Conservation (phyloP, 2,113 vertebrate species). For the Apodemus sylvaticus region DNA sequence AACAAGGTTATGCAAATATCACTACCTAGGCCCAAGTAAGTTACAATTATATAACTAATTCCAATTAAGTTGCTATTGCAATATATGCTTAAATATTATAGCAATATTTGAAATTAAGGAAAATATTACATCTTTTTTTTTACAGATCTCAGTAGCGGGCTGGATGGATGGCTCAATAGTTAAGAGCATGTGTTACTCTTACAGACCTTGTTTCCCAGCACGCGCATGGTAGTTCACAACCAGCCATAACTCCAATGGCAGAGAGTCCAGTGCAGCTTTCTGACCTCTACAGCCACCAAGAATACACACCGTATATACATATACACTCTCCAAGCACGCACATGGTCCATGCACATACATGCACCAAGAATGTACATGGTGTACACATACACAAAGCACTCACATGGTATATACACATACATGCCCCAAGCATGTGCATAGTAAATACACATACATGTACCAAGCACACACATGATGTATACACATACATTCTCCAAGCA, state of each 20-base stretch:
- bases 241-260: neutral
- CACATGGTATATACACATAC: too few relatives aligned
- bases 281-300: neutral
- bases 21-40: constrained; percentile 22
- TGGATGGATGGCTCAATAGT: neutral
- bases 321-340: neutral
- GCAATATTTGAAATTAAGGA: constrained; percentile 28
- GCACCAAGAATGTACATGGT: too few relatives aligned
- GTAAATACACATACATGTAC: neutral
- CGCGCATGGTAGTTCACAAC: neutral
- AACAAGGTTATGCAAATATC: constrained; percentile 39
- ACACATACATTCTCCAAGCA: neutral
- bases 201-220: neutral
- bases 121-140: constrained; percentile 13
- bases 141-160: neutral
- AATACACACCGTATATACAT: neutral
- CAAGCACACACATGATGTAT: neutral
- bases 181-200: neutral
- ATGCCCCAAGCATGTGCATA: too few relatives aligned
- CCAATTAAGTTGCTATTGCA: constrained; percentile 39
- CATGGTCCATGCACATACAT: too few relatives aligned
- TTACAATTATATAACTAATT: constrained; percentile 38
- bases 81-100: constrained; percentile 48
- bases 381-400: too few relatives aligned
- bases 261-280: neutral